Evolutionary conservation across 2,888 invertebrate species (phyloP), one percentile per base, ranked within the genome.

Genomic region (Melipona beecheii): DNA sequence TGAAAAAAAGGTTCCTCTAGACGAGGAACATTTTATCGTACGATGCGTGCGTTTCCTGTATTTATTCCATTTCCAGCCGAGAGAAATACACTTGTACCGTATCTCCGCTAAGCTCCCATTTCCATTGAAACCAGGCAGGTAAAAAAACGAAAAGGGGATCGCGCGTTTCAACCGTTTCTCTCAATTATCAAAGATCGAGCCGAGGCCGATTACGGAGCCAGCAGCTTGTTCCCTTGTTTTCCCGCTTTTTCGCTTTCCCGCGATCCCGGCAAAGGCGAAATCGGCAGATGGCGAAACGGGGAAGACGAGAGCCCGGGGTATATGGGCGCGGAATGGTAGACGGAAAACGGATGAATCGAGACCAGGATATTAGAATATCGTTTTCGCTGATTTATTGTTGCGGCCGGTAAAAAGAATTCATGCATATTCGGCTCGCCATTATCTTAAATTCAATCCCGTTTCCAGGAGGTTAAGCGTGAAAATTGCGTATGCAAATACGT

Each of bases 401-500:
- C 78, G 70, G 77, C 65, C 65, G 77, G 74, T 50, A 88, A 88
- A 88, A 90, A 87, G 85, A 86, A 81, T 88, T 88, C 89, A 90
- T 91, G 90, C 89, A 90, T 90, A 91, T 91, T 91, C 91, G 88
- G 82, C 64, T 71, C 66, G 70, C 82, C 79, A 90, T 91, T 89
- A 89, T 86, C 89, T 89, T 86, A 86, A 91, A 91, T 92, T 92
- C 90, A 92, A 92, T 92, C 90, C 91, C 89, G 82, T 91, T 92
- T 91, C 91, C 90, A 85, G 87, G 87, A 92, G 91, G 90, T 91
- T 91, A 90, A 92, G 88, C 91, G 90, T 89, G 90, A 92, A 92
- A 91, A 92, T 92, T 92, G 91, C 90, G 88, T 91, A 92, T 91
- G 91, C 91, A 92, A 92, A 92, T 92, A 83, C 86, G 89, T 88